Percentiles rank a stretch among this genome's conserved stretches.
phyloP scores from a whole-genome alignment of 2,113 vertebrate species.

The Cnemophilus loriae region DNA sequence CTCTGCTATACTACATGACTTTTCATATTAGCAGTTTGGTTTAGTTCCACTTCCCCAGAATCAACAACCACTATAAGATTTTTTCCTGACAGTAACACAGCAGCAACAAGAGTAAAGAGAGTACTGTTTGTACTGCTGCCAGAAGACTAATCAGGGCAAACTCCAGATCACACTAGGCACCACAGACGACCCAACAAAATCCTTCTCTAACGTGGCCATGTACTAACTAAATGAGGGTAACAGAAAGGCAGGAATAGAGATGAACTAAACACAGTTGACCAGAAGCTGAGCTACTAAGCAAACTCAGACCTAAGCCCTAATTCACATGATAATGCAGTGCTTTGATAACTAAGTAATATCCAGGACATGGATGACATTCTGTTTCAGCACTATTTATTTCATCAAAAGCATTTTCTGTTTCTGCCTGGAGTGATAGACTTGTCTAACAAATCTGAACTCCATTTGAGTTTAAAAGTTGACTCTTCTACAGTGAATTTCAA shows the following conservation, averaged over 20 bases:
- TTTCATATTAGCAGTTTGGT: not conserved
- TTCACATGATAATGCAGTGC: not conserved
- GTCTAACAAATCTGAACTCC: not conserved
- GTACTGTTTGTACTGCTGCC: not conserved
- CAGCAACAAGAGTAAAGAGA: not conserved
- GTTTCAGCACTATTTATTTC: not conserved
- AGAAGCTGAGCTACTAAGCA: not conserved
- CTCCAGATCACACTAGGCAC: not conserved
- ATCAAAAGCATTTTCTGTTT: not conserved
- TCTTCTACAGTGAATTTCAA: not conserved
- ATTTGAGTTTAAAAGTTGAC: not conserved
- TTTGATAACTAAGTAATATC: not conserved
- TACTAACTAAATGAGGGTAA: not conserved
- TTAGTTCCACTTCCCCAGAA: not conserved
- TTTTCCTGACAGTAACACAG: not conserved
- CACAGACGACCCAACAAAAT: not conserved
- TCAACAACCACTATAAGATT: not conserved
- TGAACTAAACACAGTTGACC: rapidly evolving
- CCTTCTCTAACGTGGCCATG: not conserved
- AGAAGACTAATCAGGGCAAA: not conserved
- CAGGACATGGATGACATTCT: not conserved
- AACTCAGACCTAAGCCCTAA: not conserved
- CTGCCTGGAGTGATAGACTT: not conserved
- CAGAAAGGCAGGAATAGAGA: not conserved
- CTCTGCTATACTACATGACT: not conserved